A percentile compares a stretch with the other conserved stretches of the same genome.
Evolutionary conservation across 2,888 invertebrate species (phyloP).

Genomic region (Dasypolia templi): DNA sequence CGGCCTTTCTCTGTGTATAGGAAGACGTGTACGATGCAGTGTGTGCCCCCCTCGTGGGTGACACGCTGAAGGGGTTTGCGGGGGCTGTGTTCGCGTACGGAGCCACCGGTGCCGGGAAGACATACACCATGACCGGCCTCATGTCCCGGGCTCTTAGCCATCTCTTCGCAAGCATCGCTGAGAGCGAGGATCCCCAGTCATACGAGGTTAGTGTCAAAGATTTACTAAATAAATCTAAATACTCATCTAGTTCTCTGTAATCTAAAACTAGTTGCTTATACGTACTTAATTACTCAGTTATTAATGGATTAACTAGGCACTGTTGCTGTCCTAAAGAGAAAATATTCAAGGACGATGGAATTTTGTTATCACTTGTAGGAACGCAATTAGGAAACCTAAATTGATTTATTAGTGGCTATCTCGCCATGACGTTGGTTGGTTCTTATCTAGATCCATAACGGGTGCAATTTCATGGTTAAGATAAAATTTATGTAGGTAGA

Average conservation of each 20-base stretch:
- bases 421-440: constrained; percentile 5
- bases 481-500: constrained; percentile 16
- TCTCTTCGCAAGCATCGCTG: constrained; percentile 93
- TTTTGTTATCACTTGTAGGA: constrained; percentile 11
- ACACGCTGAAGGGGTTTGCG: constrained; percentile 96
- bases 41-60: constrained; percentile 95
- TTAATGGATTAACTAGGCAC: not conserved
- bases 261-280: no score
- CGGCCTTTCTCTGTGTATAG: constrained; percentile 66
- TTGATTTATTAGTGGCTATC: constrained; percentile 11
- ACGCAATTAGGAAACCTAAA: constrained; percentile 12
- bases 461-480: constrained; percentile 11
- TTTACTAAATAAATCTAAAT: not conserved
- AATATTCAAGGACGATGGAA: constrained; percentile 7
- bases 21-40: constrained; percentile 96
- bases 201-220: constrained; percentile 89
- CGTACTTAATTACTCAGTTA: not conserved
- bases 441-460: constrained; percentile 3
- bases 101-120: constrained; percentile 97
- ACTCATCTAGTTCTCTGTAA: not conserved
- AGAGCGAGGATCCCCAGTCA: constrained; percentile 90
- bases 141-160: constrained; percentile 97
- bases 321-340: not conserved
- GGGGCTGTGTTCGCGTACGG: constrained; percentile 99
- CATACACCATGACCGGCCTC: constrained; percentile 97